Evolutionary conservation across 2,113 vertebrate species (phyloP).

Genomic region (Mastomys natalensis): DNA sequence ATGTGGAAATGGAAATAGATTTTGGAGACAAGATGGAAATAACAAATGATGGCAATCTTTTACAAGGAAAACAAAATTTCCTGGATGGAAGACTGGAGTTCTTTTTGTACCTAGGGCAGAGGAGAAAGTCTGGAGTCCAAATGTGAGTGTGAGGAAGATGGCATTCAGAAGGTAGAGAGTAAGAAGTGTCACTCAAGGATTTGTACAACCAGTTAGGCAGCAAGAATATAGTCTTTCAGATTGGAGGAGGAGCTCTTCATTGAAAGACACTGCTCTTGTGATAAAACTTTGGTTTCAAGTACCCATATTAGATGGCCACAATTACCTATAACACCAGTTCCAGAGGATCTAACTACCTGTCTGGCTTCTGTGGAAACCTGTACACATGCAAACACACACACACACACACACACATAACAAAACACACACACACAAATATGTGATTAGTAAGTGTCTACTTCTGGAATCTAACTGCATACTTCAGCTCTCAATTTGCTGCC

Average conservation of each 20-base stretch:
- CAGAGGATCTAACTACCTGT: not conserved
- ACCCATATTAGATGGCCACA: not conserved
- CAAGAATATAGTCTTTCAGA: not conserved
- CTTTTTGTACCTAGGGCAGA: not conserved
- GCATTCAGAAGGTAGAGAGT: not conserved
- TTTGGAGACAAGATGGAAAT: not conserved
- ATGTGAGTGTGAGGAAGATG: not conserved
- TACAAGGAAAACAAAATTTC: not conserved
- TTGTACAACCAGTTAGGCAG: not conserved
- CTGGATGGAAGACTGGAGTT: not conserved
- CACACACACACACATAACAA: not conserved
- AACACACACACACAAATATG: not conserved
- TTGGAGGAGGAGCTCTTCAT: not conserved
- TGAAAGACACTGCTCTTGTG: not conserved
- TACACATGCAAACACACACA: not conserved
- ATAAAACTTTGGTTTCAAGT: not conserved
- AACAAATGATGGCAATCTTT: not conserved
- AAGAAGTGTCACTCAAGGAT: not conserved
- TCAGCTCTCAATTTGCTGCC: not conserved
- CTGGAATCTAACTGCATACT: not conserved
- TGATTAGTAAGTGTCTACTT: slow-evolving; percentile 40
- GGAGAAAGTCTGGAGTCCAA: not conserved
- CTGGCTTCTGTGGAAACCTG: not conserved
- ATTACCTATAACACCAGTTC: not conserved
- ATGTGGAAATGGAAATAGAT: not conserved